These are phyloP conservation scores for Limnothrissa miodon DNA, from an alignment of 2,113 vertebrate genomes.

Conservation along the genomic window DNA sequence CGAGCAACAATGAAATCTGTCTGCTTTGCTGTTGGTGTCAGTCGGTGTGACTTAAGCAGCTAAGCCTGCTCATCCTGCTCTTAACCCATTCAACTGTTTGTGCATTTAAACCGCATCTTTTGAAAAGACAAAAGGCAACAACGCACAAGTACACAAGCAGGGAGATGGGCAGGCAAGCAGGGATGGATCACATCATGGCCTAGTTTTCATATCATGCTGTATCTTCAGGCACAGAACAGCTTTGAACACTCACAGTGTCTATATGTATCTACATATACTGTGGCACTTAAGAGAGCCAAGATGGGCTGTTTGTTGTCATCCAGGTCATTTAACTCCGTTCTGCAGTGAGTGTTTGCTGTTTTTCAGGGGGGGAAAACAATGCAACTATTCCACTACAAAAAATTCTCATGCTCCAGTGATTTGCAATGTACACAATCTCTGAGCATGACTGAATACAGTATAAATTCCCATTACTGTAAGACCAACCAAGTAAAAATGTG, in stretches of 20 bases:
- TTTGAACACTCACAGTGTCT: not conserved
- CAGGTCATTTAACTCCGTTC: not conserved
- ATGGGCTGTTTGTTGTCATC: not conserved
- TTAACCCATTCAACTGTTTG: constrained; percentile 75
- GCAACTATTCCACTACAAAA: not conserved
- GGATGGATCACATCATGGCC: not conserved
- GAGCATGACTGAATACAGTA: not conserved
- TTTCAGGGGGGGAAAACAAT: not conserved
- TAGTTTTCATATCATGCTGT: constrained; percentile 13
- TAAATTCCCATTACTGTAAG: not conserved
- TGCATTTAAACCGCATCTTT: constrained; percentile 53
- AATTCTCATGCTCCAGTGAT: not conserved
- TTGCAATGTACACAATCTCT: not conserved
- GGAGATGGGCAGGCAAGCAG: not conserved
- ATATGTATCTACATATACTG: not conserved
- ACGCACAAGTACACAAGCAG: not conserved
- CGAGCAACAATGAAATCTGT: constrained; percentile 57
- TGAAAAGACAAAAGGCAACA: not conserved
- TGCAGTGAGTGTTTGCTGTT: not conserved
- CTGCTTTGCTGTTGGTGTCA: constrained; percentile 61
- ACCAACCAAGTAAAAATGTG: not conserved
- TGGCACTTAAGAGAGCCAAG: not conserved
- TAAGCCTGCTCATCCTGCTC: constrained; percentile 68
- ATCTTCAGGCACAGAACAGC: not conserved
- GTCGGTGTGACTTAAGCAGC: constrained; percentile 63